A percentile compares a stretch with the other conserved stretches of the same genome.
Conservation (phyloP, 1,140 invertebrate species). For the Lepidurus couesii region DNA sequence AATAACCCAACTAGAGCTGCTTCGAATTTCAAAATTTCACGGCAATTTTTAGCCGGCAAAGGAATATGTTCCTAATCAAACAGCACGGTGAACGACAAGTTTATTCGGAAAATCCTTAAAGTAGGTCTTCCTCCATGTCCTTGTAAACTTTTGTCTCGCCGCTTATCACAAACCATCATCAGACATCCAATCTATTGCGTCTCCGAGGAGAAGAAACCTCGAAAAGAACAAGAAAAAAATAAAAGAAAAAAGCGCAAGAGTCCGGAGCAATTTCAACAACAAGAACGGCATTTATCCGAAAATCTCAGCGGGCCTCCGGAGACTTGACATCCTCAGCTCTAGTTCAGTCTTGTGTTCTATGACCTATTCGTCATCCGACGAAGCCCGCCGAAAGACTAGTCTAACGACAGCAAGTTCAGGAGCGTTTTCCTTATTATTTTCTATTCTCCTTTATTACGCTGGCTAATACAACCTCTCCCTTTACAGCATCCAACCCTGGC, state of each 20-base stretch:
- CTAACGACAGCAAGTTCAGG: not conserved
- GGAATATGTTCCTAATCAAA: too few relatives aligned
- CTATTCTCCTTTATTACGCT: not conserved
- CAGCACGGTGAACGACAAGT: too few relatives aligned
- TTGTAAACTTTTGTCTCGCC: not conserved
- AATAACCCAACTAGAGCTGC: too few relatives aligned
- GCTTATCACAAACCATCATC: not conserved
- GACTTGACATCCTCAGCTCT: not conserved
- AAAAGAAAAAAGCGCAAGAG: not conserved
- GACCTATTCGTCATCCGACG: not conserved
- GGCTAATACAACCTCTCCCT: not conserved
- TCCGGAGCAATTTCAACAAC: constrained; percentile 8
- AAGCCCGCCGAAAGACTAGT: not conserved
- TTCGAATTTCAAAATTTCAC: too few relatives aligned
- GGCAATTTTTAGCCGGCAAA: too few relatives aligned
- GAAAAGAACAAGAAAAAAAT: too few relatives aligned
- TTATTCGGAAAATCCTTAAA: too few relatives aligned
- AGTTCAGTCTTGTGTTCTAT: not conserved
- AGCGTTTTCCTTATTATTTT: not conserved
- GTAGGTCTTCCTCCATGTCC: not conserved
- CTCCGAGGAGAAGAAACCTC: not conserved
- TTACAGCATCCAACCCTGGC: not conserved
- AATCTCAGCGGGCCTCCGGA: not conserved
- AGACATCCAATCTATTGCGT: constrained; percentile 11
- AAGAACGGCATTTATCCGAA: not conserved